Base-by-base conservation (phyloP, 2,797 vertebrate genomes). In the Apodemus agrarius region DNA sequence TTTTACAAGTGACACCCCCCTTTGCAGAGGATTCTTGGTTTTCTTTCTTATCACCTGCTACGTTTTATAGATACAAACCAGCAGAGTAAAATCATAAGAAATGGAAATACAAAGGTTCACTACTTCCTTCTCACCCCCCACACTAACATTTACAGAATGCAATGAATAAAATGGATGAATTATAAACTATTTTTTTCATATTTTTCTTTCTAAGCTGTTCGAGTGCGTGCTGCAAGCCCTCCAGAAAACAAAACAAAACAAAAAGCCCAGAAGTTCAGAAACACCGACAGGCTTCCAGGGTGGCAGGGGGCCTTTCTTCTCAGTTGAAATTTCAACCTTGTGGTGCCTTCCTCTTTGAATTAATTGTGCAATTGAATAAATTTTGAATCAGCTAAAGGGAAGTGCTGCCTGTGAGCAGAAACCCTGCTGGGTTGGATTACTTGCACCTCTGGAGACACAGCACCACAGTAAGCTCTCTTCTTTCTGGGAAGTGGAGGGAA, bases 361-460 rank as follows among this genome's bases (percentile, higher is more conserved):
- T 94, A 83, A 74, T 85, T 86, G 92, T 29, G 90, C 6, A 19
- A 22, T 21, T 65, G 65, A 91, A 81, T 84, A 94, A 49, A 90
- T 87, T 93, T 83, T 78, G 81, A 75, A 90, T 84, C 37, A 17
- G n/a, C 86, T 91, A 80, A 49, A 46, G 43, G 46, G 63, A 93
- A 89, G 37, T 40, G 17, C 72, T 31, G 14, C n/a, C 16, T 74
- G 76, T 52, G 78, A 86, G 52, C 19, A 81, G 87, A 89, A 87
- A 72, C 29, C 93, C 69, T 49, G 43, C 89, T 91, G 54, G 52
- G 83, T 81, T 94, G 82, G 81, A 52, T 78, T 88, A 75, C 31
- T n/a, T 24, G 19, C 57, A 43, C 72, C 90, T 65, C 88, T 67
- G 65, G 78, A 88, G 74, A 75, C 9, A 31, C 40, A 82, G 37